Conservation (phyloP, 1,140 invertebrate species). For the Drosophila ananassae region DNA sequence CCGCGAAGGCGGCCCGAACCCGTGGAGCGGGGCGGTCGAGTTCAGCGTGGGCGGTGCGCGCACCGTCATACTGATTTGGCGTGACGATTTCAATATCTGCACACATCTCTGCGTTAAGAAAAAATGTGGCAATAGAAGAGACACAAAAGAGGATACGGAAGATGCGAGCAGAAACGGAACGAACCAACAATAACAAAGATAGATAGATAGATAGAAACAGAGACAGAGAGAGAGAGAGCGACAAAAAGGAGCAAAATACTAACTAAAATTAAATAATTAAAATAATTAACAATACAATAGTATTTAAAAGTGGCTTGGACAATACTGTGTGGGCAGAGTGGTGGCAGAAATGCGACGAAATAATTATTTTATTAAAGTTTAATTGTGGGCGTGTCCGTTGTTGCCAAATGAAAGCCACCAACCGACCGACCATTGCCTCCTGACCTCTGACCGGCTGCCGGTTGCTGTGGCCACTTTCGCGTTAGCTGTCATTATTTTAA, state of each 20-base stretch:
- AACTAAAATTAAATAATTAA: slow-evolving; percentile 25
- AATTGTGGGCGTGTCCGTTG: slow-evolving; percentile 39
- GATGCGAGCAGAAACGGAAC: slow-evolving; percentile 67
- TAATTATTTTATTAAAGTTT: slow-evolving; percentile 39
- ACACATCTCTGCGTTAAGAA: slow-evolving; percentile 85
- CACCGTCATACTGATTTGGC: slow-evolving; percentile 94
- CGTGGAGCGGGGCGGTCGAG: slow-evolving; percentile 83
- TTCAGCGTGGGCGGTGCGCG: slow-evolving; percentile 87
- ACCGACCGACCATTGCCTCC: neutral
- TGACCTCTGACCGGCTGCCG: slow-evolving; percentile 8
- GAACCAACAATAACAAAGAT: slow-evolving; percentile 60
- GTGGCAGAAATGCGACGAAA: slow-evolving; percentile 14
- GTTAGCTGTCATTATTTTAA: slow-evolving; percentile 66
- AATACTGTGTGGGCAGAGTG: slow-evolving; percentile 20
- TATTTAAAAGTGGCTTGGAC: slow-evolving; percentile 21
- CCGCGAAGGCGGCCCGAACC: slow-evolving; percentile 83
- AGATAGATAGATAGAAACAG: slow-evolving; percentile 33
- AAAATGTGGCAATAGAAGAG: slow-evolving; percentile 84
- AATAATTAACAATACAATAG: slow-evolving; percentile 9
- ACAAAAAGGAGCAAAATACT: slow-evolving; percentile 38
- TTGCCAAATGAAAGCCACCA: neutral
- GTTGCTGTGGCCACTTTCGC: slow-evolving; percentile 27
- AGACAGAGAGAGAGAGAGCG: slow-evolving; percentile 34
- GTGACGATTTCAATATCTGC: slow-evolving; percentile 94
- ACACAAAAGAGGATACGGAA: slow-evolving; percentile 80